A percentile compares a stretch with the other conserved stretches of the same genome.
phyloP scores from a whole-genome alignment of 2,113 vertebrate species.

The Cyanistes caeruleus region DNA sequence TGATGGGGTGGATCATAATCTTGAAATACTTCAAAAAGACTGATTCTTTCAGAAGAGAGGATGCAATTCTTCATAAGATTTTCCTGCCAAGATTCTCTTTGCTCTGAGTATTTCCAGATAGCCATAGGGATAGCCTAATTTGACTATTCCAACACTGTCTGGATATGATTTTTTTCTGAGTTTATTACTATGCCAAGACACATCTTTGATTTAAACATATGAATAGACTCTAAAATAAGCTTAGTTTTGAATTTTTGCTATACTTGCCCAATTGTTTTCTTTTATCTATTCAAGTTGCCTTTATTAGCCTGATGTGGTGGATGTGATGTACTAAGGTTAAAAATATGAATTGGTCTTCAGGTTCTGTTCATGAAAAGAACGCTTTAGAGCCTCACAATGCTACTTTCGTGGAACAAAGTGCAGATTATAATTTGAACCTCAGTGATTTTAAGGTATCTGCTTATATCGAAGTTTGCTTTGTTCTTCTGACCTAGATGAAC shows the following conservation, averaged over 20 bases:
- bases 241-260: not conserved
- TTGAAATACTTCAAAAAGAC: not conserved
- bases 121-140: not conserved
- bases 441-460: not conserved
- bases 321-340: not conserved
- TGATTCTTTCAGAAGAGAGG: not conserved
- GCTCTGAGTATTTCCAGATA: not conserved
- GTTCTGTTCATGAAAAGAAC: not conserved
- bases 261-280: not conserved
- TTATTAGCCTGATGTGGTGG: not conserved
- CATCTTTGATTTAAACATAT: not conserved
- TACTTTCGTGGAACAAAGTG: not conserved
- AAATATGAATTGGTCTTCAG: not conserved
- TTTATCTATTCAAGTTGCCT: not conserved
- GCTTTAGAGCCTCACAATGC: not conserved
- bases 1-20: rapidly evolving
- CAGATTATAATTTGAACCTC: not conserved
- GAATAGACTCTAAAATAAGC: not conserved
- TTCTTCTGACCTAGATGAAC: not conserved
- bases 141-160: not conserved
- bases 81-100: not conserved
- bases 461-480: not conserved
- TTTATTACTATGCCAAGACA: not conserved
- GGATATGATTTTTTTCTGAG: not conserved
- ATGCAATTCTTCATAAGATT: not conserved